A percentile compares a stretch with the other conserved stretches of the same genome.
Conservation (phyloP, 2,888 invertebrate species). For the Romanomermis culicivorax region DNA sequence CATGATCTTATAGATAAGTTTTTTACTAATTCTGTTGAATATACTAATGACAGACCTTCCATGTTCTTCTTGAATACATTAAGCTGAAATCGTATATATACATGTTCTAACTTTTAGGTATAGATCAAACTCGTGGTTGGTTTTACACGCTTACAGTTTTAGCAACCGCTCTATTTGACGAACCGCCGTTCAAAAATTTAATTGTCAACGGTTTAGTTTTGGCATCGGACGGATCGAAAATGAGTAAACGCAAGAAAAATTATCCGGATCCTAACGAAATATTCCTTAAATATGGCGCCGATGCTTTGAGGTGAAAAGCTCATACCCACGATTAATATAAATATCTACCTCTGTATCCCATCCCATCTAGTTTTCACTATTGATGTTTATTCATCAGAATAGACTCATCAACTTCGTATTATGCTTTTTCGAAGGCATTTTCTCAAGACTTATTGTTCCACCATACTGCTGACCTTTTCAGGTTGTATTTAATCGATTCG, state of each 20-base stretch:
- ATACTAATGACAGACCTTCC: too few relatives aligned
- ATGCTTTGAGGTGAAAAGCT: conserved; percentile 50
- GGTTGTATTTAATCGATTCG: conserved; percentile 80
- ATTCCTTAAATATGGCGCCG: conserved; percentile 77
- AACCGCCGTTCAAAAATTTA: conserved; percentile 89
- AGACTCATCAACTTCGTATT: too few relatives aligned
- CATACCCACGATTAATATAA: not conserved
- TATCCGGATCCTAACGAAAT: conserved; percentile 83
- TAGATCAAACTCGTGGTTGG: conserved; percentile 22
- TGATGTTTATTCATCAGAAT: not conserved
- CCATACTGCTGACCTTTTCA: too few relatives aligned
- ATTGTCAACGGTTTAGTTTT: conserved; percentile 86
- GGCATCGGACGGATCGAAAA: conserved; percentile 85
- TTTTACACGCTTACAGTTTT: conserved; percentile 94
- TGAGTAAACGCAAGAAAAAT: conserved; percentile 96
- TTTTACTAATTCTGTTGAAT: too few relatives aligned
- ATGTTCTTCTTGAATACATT: too few relatives aligned
- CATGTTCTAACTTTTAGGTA: too few relatives aligned
- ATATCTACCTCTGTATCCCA: not conserved
- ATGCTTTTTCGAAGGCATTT: too few relatives aligned
- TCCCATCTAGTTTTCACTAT: not conserved
- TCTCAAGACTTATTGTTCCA: too few relatives aligned
- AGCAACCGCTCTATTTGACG: conserved; percentile 79
- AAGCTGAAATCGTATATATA: too few relatives aligned
- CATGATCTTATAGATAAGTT: too few relatives aligned